phyloP scores from a whole-genome alignment of 2,797 vertebrate species.

The Oophaga sylvatica region DNA sequence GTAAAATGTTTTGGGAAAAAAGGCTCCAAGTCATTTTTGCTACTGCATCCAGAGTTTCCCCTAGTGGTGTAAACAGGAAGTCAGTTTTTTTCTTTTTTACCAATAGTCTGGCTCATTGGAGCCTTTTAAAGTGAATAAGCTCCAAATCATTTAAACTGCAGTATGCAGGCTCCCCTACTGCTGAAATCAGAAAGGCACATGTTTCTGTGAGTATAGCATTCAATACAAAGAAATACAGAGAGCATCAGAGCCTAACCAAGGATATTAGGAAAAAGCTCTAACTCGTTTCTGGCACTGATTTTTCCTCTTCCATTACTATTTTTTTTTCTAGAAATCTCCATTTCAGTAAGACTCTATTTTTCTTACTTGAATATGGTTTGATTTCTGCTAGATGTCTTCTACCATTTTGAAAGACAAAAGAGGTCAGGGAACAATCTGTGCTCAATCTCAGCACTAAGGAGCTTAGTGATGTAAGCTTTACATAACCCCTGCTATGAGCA shows the following conservation, averaged over 20 bases:
- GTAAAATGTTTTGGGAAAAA: too few relatives aligned
- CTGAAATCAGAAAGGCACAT: too few relatives aligned
- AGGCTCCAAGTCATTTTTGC: too few relatives aligned
- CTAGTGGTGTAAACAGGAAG: neutral
- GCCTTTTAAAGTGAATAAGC: neutral
- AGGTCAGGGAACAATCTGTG: slow-evolving; percentile 11
- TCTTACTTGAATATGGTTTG: neutral
- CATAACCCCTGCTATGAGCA: slow-evolving; percentile 54
- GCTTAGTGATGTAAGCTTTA: slow-evolving; percentile 56
- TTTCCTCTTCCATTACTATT: neutral
- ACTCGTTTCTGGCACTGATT: neutral
- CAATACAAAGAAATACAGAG: neutral
- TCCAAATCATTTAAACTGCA: neutral
- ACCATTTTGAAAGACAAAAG: slow-evolving; percentile 54
- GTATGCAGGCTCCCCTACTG: too few relatives aligned
- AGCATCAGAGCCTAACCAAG: neutral
- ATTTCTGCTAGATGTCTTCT: neutral
- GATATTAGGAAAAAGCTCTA: neutral
- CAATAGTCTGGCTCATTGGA: neutral
- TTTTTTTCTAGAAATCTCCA: neutral
- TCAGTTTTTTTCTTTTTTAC: neutral
- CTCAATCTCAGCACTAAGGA: slow-evolving; percentile 12
- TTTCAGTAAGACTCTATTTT: neutral
- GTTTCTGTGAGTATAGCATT: neutral
- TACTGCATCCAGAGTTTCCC: neutral